Percentiles rank a stretch among this genome's conserved stretches.
Evolutionary conservation across 2,888 invertebrate species (phyloP).

Genomic region (Nymphalis polychloros): DNA sequence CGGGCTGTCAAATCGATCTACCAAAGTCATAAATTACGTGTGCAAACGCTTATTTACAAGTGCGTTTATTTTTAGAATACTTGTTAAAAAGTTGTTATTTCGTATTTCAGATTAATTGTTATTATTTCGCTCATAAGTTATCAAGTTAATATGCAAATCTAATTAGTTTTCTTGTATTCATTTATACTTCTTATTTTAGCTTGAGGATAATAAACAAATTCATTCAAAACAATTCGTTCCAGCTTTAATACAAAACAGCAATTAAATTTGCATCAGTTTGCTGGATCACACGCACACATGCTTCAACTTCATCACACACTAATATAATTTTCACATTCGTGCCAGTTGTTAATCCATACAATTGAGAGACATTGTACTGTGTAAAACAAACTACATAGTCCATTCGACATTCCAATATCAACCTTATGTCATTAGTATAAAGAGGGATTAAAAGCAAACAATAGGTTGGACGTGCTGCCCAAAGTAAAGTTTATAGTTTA

Average conservation of each 20-base stretch:
- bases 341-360: slow-evolving; percentile 3
- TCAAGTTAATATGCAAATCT: no score
- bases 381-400: background rate
- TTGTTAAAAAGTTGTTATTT: no score
- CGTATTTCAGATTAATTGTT: no score
- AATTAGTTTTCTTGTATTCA: no score
- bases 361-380: slow-evolving; percentile 12
- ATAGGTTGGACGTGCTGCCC: background rate
- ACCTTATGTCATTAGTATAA: background rate
- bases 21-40: no score
- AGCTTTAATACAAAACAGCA: slow-evolving; percentile 6
- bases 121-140: no score
- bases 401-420: background rate
- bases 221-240: background rate
- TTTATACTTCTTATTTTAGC: no score
- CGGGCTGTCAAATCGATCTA: no score
- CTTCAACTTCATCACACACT: slow-evolving; percentile 3
- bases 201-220: no score
- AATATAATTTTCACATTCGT: slow-evolving; percentile 11
- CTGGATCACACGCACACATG: slow-evolving; percentile 5
- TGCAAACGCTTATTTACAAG: no score
- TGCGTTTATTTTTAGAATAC: no score
- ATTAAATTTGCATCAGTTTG: slow-evolving; percentile 14
- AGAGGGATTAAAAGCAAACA: background rate
- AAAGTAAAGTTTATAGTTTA: slow-evolving; percentile 1